Conservation (phyloP, 2,888 invertebrate species). For the Rhingia campestris region DNA sequence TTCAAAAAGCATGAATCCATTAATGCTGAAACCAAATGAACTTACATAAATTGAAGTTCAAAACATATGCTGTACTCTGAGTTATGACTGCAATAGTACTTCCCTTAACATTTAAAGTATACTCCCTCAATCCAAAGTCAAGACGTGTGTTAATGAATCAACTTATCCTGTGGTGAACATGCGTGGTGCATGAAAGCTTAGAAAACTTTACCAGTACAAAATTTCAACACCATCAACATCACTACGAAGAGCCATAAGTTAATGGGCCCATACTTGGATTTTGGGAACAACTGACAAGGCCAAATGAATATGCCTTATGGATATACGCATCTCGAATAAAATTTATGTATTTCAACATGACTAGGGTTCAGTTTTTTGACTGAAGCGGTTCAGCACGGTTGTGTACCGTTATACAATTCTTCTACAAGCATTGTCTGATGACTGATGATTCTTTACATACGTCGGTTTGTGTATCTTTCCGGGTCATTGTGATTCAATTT, state of each 20-base stretch:
- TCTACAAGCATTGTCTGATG: background rate
- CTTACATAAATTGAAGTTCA: background rate
- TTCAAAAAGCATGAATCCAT: constrained; percentile 1
- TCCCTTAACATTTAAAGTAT: background rate
- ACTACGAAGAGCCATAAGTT: background rate
- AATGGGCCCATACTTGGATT: constrained; percentile 5
- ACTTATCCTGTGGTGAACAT: constrained; percentile 23
- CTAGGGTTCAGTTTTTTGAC: constrained; percentile 8
- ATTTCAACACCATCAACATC: background rate
- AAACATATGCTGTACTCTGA: background rate
- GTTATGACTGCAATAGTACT: background rate
- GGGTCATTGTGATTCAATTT: background rate
- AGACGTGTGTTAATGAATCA: constrained; percentile 23
- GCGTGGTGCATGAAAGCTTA: constrained; percentile 25
- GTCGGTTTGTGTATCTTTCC: background rate
- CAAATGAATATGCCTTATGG: constrained; percentile 13
- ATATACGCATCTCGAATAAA: background rate
- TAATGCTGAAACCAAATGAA: background rate
- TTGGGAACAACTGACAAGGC: constrained; percentile 1
- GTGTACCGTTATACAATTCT: background rate
- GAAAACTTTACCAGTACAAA: constrained; percentile 10
- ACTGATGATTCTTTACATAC: background rate
- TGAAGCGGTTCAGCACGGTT: constrained; percentile 11
- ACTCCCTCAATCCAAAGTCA: background rate
- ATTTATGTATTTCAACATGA: background rate